Conservation (phyloP, 2,888 invertebrate species). For the Halictus ligatus region DNA sequence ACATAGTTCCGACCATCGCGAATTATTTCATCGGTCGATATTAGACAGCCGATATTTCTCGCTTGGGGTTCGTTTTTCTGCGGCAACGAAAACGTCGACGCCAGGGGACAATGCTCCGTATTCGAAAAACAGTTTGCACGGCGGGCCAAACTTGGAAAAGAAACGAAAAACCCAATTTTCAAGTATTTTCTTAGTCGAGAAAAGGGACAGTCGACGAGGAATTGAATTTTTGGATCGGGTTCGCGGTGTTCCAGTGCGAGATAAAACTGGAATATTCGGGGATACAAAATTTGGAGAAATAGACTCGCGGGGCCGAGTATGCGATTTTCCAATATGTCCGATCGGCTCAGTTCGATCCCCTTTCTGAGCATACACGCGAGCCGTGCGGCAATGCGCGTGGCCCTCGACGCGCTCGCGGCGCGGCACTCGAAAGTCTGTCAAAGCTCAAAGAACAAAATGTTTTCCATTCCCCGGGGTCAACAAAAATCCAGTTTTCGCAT, state of each 20-base stretch:
- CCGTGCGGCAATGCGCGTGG: background rate
- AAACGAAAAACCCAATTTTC: too few relatives aligned
- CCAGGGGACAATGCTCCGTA: background rate
- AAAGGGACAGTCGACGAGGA: background rate
- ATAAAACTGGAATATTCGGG: background rate
- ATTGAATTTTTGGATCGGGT: background rate
- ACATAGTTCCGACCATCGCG: slow-evolving; percentile 3
- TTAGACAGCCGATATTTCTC: slow-evolving; percentile 18
- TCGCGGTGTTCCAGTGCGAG: background rate
- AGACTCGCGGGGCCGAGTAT: background rate
- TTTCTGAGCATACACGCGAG: background rate
- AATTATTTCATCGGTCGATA: slow-evolving; percentile 18
- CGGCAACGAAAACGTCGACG: background rate
- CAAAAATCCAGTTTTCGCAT: background rate
- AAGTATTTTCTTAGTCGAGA: background rate
- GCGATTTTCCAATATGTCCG: background rate
- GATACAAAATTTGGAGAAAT: background rate
- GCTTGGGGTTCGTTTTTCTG: background rate
- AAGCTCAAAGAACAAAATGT: slow-evolving; percentile 11
- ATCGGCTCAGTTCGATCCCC: background rate
- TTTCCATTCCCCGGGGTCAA: background rate
- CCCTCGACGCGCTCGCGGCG: background rate
- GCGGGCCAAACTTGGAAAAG: background rate
- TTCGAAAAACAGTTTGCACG: too few relatives aligned
- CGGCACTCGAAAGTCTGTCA: background rate